phyloP scores from a whole-genome alignment of 2,797 vertebrate genomes.

The Alauda arvensis region DNA sequence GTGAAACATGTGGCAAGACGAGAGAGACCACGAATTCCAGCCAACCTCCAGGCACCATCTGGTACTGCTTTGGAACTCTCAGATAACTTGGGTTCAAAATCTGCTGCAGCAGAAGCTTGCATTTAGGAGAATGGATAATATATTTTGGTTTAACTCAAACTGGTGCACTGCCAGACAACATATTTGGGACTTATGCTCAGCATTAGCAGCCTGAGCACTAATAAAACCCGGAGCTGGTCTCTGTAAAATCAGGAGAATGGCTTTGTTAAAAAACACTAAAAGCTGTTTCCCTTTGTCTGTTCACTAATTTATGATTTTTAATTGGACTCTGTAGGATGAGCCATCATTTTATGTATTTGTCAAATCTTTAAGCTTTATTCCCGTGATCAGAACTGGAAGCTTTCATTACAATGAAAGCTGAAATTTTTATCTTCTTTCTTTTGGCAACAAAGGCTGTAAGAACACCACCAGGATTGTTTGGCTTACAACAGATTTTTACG shows the following conservation, averaged over 20 bases:
- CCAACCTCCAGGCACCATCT: conserved; percentile 14
- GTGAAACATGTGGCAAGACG: conserved; percentile 8
- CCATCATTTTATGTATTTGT: not conserved
- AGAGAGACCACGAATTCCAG: not conserved
- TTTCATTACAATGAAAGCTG: not conserved
- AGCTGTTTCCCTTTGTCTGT: not conserved
- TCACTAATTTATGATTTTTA: not conserved
- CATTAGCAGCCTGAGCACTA: not conserved
- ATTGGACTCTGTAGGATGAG: not conserved
- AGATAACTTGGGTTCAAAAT: not conserved
- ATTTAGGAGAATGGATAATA: not conserved
- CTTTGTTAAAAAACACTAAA: not conserved
- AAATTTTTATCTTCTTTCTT: not conserved
- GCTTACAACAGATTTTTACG: not conserved
- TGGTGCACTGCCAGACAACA: not conserved
- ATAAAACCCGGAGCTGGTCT: not conserved
- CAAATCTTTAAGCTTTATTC: not conserved
- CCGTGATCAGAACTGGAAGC: not conserved
- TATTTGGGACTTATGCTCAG: not conserved
- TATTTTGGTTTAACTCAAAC: not conserved
- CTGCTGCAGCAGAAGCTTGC: conserved; percentile 2
- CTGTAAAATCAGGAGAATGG: not conserved
- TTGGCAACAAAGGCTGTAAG: not conserved
- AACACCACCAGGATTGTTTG: not conserved
- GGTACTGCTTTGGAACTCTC: not conserved